These are phyloP conservation scores for Sarcophaga rosellei DNA, from an alignment of 2,888 invertebrate species.

Conservation along the genomic window DNA sequence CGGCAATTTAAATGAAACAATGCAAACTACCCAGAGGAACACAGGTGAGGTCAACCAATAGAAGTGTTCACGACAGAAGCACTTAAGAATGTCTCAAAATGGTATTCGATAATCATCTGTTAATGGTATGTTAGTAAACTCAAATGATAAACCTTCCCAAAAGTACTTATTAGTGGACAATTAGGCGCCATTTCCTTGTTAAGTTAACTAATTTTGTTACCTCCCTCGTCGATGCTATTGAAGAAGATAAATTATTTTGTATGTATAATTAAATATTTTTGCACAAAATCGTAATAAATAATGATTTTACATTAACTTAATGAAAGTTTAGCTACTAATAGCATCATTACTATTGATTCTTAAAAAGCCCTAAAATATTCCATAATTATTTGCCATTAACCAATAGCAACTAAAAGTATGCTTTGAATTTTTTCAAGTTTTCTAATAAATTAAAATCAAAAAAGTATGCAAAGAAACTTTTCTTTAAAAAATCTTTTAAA, in stretches of 20 bases:
- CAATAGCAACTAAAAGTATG: neutral
- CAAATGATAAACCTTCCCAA: too few species aligned
- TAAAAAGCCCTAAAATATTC: neutral
- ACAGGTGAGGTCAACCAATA: too few species aligned
- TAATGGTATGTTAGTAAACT: too few species aligned
- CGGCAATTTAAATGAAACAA: too few species aligned
- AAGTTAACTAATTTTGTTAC: too few species aligned
- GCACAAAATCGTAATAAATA: neutral
- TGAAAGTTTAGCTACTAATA: neutral
- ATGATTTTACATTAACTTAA: neutral
- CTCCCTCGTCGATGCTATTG: constrained; percentile 31
- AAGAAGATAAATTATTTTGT: constrained; percentile 63
- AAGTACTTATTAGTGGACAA: too few species aligned
- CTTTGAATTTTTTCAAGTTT: neutral
- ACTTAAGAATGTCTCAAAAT: too few species aligned
- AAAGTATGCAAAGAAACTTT: neutral
- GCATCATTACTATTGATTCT: neutral
- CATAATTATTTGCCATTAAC: neutral
- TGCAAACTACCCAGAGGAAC: too few species aligned
- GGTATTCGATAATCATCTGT: too few species aligned
- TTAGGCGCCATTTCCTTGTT: too few species aligned
- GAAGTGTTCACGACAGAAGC: too few species aligned
- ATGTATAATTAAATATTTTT: constrained; percentile 45
- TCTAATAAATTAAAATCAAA: neutral
- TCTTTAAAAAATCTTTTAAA: neutral